phyloP scores from a whole-genome alignment of 2,888 invertebrate species.

The Saturnia pavonia region DNA sequence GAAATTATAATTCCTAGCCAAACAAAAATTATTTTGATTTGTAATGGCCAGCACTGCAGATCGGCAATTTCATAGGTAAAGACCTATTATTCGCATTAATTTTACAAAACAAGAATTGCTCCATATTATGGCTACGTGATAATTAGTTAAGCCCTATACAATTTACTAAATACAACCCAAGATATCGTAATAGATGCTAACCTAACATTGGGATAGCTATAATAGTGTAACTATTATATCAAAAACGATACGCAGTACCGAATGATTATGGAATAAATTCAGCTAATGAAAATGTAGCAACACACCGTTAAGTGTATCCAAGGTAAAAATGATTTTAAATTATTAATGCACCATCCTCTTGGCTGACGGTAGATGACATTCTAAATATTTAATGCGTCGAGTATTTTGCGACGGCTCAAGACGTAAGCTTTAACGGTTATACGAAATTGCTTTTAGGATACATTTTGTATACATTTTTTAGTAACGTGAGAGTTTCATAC shows the following conservation, averaged over 20 bases:
- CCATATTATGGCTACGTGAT: no score
- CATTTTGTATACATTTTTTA: background rate
- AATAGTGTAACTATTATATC: background rate
- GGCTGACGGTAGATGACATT: constrained; percentile 29
- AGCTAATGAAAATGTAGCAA: background rate
- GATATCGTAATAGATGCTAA: background rate
- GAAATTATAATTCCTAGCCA: no score
- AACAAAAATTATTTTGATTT: no score
- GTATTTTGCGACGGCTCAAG: constrained; percentile 24
- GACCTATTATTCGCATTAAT: no score
- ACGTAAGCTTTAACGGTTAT: constrained; percentile 7
- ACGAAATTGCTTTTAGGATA: constrained; percentile 1
- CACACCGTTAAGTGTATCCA: background rate
- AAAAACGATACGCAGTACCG: background rate
- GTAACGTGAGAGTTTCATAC: background rate
- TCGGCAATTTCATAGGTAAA: no score
- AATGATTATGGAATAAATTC: background rate
- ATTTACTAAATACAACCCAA: background rate
- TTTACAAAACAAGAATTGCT: no score
- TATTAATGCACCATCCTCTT: constrained; percentile 32
- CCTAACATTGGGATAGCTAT: background rate
- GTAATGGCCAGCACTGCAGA: no score
- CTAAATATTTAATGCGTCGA: constrained; percentile 35
- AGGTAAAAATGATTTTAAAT: constrained; percentile 30
- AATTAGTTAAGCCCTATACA: no score